Percentiles rank a stretch among this genome's conserved stretches.
Evolutionary conservation across 2,888 invertebrate genomes (phyloP).

Genomic region (Nasonovia ribisnigri): DNA sequence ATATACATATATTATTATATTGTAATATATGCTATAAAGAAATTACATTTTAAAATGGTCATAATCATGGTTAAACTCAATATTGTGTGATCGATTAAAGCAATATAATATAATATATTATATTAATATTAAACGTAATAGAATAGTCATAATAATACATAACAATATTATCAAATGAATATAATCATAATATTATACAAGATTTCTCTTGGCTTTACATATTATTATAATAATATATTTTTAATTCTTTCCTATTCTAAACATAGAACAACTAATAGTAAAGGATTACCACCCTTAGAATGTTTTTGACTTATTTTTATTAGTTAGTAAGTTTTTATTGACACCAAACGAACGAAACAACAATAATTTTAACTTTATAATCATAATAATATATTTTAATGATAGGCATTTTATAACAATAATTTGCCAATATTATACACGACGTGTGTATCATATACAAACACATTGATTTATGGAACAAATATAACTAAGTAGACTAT

Average conservation of each 20-base stretch:
- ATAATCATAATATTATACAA: neutral
- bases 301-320: conserved; percentile 28
- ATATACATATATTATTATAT: conserved; percentile 20
- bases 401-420: neutral
- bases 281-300: neutral
- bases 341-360: conserved; percentile 44
- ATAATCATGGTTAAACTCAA: neutral
- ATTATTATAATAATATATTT: neutral
- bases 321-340: conserved; percentile 43
- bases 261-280: neutral
- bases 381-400: conserved; percentile 1
- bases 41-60: conserved; percentile 13
- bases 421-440: neutral
- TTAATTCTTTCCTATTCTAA: neutral
- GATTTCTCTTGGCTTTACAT: conserved; percentile 2
- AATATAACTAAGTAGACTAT: conserved; percentile 12
- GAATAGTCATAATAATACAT: conserved; percentile 31
- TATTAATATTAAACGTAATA: neutral
- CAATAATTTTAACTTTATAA: conserved; percentile 29
- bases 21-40: neutral
- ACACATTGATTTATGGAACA: conserved; percentile 2
- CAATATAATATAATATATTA: conserved; percentile 26
- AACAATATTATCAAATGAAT: neutral
- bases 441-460: neutral
- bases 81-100: conserved; percentile 45